These are phyloP conservation scores for Pimephales promelas DNA, from an alignment of 2,113 vertebrate genomes.

Conservation along the genomic window DNA sequence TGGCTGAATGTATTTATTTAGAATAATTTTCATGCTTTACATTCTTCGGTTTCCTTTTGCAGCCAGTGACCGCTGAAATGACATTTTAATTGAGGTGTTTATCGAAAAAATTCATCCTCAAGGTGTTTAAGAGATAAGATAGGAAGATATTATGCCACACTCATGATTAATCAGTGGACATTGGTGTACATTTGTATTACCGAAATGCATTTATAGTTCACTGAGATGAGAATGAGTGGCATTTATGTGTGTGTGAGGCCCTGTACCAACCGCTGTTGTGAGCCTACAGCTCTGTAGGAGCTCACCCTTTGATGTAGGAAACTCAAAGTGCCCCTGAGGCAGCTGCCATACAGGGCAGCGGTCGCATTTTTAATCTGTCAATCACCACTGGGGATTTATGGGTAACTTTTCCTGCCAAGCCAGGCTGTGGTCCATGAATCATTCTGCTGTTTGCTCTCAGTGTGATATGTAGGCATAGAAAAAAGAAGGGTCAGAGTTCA, in stretches of 20 bases:
- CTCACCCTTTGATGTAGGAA: conserved; percentile 42
- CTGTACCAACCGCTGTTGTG: conserved; percentile 48
- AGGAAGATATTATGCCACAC: conserved; percentile 5
- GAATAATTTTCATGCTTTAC: conserved; percentile 5
- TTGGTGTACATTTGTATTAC: neutral
- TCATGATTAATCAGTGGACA: conserved; percentile 37
- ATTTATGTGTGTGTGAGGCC: conserved; percentile 44
- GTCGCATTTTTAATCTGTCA: conserved; percentile 69
- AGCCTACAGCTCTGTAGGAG: conserved; percentile 44
- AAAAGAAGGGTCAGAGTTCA: neutral
- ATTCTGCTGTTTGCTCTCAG: conserved; percentile 30
- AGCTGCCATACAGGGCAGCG: conserved; percentile 56
- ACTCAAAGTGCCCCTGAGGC: conserved; percentile 47
- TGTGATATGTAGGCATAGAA: conserved; percentile 31
- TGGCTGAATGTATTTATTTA: conserved; percentile 22
- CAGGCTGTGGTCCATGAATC: conserved; percentile 47
- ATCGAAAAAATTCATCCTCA: conserved; percentile 18
- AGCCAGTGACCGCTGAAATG: conserved; percentile 32
- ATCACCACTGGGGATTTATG: conserved; percentile 65
- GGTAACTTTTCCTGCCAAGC: conserved; percentile 61
- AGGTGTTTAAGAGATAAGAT: conserved; percentile 22
- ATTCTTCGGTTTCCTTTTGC: conserved; percentile 22
- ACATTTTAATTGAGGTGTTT: conserved; percentile 39
- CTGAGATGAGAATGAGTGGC: conserved; percentile 27
- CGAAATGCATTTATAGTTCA: conserved; percentile 7